Conservation (phyloP, 2,888 invertebrate species). For the Nineta flava region DNA sequence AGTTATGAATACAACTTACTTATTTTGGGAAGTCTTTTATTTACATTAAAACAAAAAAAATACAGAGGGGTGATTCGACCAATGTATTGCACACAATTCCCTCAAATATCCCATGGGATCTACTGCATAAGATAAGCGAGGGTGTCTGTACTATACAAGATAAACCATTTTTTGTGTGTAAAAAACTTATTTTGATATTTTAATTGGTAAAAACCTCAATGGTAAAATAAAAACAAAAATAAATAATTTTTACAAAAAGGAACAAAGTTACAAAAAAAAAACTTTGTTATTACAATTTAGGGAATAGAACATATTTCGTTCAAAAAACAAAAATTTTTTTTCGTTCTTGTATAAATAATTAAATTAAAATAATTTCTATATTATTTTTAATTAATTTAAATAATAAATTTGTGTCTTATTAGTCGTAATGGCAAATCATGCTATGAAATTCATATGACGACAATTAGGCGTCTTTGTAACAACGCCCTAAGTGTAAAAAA, state of each 20-base stretch:
- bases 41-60: too few relatives aligned
- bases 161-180: background rate
- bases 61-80: too few relatives aligned
- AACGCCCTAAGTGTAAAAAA: background rate
- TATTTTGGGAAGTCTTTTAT: too few relatives aligned
- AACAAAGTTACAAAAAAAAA: background rate
- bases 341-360: too few relatives aligned
- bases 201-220: conserved; percentile 28
- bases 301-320: background rate
- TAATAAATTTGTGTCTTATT: background rate
- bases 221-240: conserved; percentile 24
- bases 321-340: background rate
- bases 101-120: background rate
- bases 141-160: too few relatives aligned
- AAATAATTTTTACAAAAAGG: background rate
- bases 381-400: background rate
- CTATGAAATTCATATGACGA: background rate
- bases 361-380: too few relatives aligned
- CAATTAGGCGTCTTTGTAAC: background rate
- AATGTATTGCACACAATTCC: too few relatives aligned
- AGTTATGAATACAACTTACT: too few relatives aligned
- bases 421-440: background rate
- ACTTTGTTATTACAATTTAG: background rate
- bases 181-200: conserved; percentile 14
- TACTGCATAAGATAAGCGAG: background rate